Conservation (phyloP, 2,113 vertebrate species). For the Noturus placidus region DNA sequence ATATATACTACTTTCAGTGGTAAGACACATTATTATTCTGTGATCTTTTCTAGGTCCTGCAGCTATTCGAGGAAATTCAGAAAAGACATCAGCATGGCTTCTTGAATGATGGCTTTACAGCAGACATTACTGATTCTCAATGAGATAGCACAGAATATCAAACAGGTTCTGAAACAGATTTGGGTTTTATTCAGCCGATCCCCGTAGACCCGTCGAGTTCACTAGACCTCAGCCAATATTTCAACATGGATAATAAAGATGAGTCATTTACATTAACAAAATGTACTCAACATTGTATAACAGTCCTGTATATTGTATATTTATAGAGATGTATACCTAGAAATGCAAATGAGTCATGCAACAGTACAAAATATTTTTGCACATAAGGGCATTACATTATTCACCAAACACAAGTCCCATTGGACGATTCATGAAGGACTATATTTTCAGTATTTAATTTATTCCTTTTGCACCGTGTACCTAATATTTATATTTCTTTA, state of each 20-base stretch:
- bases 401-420: neutral
- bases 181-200: neutral
- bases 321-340: neutral
- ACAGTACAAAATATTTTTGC: neutral
- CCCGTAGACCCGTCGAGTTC: constrained; percentile 14
- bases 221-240: constrained; percentile 26
- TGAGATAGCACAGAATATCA: constrained; percentile 23
- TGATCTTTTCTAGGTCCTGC: constrained; percentile 73
- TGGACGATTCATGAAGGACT: neutral
- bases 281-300: neutral
- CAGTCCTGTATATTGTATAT: neutral
- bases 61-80: constrained; percentile 82
- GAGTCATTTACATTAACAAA: neutral
- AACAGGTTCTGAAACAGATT: constrained; percentile 39
- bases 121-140: constrained; percentile 54
- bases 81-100: constrained; percentile 63
- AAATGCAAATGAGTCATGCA: neutral
- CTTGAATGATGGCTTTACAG: constrained; percentile 66
- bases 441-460: neutral
- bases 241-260: neutral
- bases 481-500: neutral
- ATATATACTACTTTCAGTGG: neutral
- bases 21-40: neutral
- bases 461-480: neutral
- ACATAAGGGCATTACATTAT: neutral